Evolutionary conservation across 2,888 invertebrate species (phyloP), one percentile per base, ranked within the genome.

Genomic region (Marasmarcha lunaedactyla): DNA sequence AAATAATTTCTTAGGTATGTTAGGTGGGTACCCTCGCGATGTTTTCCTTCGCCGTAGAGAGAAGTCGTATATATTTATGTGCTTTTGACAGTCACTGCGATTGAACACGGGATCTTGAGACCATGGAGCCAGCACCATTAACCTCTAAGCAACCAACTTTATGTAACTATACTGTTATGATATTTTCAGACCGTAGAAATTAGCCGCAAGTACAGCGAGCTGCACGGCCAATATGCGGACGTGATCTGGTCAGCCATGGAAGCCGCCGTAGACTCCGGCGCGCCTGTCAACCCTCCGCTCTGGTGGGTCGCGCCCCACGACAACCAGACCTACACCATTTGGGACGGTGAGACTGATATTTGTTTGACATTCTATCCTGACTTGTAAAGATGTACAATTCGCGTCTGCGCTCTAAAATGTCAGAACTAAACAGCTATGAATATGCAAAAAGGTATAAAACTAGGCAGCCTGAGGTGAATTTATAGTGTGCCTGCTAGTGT

Each of bases 251-350:
- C 77, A 2, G 87, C 88, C 0, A 90, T 91, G 85, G 56, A 86
- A 37, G 68, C 83, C 3, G 84, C 89, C 0, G 85, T 88, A 0
- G 48, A 54, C 1, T 76, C 85, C 1, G 93, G 92, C 0, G 79
- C 85, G 1, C 94, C 93, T 0, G 87, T 93, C 9, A 92, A 93
- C 69, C 84, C 90, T 1, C 95, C 95, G 0, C 84, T 95, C 27
- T 95, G 95, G 95, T 95, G 94, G 94, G 59, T 90, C 0, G 90
- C 88, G 50, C 93, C 94, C 0, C 63, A 59, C 0, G 90, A 94
- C 54, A 54, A 62, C 14, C 78, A 78, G 12, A 89, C 93, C 0
- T 72, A 85, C n/a, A 54, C 60, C 38, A 84, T 86, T 42, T 83
- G 83, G 66, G 88, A 89, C 51, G 84, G 89, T 89, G 65, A 61